A percentile compares a stretch with the other conserved stretches of the same genome.
Conservation (phyloP, 2,797 vertebrate species). For the Tragelaphus oryx region DNA sequence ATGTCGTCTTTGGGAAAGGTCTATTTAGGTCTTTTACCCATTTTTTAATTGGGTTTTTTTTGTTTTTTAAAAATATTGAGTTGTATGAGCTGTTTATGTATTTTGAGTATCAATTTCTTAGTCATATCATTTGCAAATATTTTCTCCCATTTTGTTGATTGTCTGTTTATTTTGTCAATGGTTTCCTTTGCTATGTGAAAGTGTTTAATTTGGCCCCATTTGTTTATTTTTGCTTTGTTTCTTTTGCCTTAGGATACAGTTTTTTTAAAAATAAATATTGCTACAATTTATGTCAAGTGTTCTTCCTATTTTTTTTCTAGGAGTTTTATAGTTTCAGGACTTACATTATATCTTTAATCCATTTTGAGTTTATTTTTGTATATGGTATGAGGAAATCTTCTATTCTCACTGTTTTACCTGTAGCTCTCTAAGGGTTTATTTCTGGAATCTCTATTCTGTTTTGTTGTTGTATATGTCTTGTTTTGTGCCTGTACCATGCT, state of each 20-base stretch:
- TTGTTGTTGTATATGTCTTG: background rate
- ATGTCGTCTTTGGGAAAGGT: background rate
- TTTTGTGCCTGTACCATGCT: background rate
- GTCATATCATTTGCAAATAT: background rate
- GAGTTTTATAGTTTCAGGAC: background rate
- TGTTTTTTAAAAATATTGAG: background rate
- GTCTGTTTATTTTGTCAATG: background rate
- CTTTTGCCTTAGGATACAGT: background rate
- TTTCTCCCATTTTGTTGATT: background rate
- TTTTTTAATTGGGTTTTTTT: background rate
- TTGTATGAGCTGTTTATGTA: background rate
- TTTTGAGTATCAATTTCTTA: background rate
- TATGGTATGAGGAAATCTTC: background rate
- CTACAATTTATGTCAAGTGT: background rate
- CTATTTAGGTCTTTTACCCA: background rate
- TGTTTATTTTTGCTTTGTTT: background rate
- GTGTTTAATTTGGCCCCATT: background rate
- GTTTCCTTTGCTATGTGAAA: background rate
- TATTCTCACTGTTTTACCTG: background rate
- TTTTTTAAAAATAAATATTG: background rate
- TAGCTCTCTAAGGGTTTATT: background rate
- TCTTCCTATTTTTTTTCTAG: background rate
- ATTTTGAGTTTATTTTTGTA: background rate
- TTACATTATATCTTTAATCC: background rate
- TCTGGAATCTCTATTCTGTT: background rate